A percentile compares a stretch with the other conserved stretches of the same genome.
These are phyloP conservation scores for Eupleurogrammus muticus DNA, from an alignment of 2,797 vertebrate genomes.

Conservation along the genomic window DNA sequence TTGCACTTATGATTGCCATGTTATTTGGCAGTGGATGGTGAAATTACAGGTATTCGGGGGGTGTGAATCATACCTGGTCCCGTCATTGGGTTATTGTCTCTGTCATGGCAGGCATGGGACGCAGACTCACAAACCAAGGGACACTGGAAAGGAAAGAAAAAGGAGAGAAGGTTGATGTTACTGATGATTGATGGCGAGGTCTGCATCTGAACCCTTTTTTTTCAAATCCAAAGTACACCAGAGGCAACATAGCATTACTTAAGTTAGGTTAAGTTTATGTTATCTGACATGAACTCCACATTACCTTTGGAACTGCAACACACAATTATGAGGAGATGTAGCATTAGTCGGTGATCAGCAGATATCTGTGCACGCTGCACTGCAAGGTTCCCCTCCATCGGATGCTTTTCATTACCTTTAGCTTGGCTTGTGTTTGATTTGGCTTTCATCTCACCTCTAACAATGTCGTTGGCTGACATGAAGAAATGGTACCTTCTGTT, in stretches of 20 bases:
- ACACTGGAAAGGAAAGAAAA: constrained; percentile 81
- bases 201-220: constrained; percentile 11
- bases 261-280: no score
- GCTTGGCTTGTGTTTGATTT: background rate
- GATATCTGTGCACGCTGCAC: no score
- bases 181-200: background rate
- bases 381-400: no score
- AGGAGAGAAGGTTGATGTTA: constrained; percentile 8
- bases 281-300: no score
- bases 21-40: constrained; percentile 21
- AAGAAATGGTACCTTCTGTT: background rate
- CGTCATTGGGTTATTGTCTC: constrained; percentile 88
- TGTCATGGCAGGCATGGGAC: constrained; percentile 80
- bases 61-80: constrained; percentile 87
- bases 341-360: no score
- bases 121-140: constrained; percentile 89
- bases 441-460: background rate
- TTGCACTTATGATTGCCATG: background rate
- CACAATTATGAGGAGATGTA: no score
- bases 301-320: no score
- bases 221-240: constrained; percentile 15
- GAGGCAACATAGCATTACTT: constrained; percentile 2
- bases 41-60: constrained; percentile 25
- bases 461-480: background rate
- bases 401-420: background rate